Conservation (phyloP, 2,113 vertebrate species). For the Dolichotis patagonum region DNA sequence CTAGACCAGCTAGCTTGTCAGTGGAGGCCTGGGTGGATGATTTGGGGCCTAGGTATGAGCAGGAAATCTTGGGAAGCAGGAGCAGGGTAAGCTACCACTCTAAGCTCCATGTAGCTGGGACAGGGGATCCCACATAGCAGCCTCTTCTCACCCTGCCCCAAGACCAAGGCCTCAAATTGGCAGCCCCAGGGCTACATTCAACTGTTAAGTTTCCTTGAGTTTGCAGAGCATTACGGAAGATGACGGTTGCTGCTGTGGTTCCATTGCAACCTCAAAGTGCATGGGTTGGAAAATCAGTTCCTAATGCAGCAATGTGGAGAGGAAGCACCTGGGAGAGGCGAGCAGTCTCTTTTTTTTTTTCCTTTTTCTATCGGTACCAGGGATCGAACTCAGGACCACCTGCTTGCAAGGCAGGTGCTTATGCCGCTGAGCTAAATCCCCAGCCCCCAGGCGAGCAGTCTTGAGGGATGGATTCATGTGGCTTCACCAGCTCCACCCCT, state of each 20-base stretch:
- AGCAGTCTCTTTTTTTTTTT: too few species aligned
- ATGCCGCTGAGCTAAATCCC: too few species aligned
- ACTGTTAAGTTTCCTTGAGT: background rate
- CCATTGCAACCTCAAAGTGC: background rate
- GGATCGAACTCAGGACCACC: too few species aligned
- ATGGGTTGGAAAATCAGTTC: background rate
- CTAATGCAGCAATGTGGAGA: too few species aligned
- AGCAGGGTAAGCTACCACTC: background rate
- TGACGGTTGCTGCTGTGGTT: background rate
- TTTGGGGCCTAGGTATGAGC: background rate
- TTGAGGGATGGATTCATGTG: background rate
- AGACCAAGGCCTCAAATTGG: background rate
- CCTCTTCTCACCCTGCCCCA: background rate
- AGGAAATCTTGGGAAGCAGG: background rate
- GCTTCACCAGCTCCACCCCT: too few species aligned
- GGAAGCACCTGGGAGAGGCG: background rate
- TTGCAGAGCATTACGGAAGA: background rate
- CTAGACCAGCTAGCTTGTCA: background rate
- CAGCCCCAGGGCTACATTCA: background rate
- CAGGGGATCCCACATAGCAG: background rate
- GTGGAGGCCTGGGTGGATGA: background rate
- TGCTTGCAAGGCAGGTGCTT: too few species aligned
- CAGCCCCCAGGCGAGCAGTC: background rate
- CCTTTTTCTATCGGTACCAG: too few species aligned
- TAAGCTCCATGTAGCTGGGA: background rate